Conservation (phyloP, 2,797 vertebrate species). For the Sebastes trivittatus region DNA sequence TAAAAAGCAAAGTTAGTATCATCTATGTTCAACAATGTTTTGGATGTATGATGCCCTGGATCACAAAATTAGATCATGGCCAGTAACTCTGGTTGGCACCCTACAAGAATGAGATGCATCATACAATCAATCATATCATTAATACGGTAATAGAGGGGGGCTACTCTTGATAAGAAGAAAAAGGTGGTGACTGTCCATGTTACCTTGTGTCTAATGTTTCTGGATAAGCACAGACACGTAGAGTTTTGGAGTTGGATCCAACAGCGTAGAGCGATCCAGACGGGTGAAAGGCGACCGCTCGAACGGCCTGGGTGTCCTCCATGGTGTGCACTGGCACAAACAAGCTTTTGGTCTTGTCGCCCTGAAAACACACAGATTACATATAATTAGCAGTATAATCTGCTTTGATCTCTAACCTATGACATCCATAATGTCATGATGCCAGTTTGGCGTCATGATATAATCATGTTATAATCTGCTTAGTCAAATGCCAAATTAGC, state of each 20-base stretch:
- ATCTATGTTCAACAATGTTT: neutral
- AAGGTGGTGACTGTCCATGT: neutral
- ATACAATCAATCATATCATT: neutral
- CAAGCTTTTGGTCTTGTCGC: constrained; percentile 63
- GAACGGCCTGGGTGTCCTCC: constrained; percentile 95
- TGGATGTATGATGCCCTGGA: neutral
- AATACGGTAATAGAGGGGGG: neutral
- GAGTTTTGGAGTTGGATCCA: constrained; percentile 96
- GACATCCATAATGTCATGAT: neutral
- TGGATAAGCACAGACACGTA: constrained; percentile 95
- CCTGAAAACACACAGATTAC: constrained; percentile 47
- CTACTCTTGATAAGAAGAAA: neutral
- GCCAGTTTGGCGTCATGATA: constrained; percentile 1
- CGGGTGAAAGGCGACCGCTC: constrained; percentile 97
- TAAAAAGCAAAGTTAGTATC: neutral
- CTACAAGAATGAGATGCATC: neutral
- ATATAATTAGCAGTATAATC: constrained; percentile 24
- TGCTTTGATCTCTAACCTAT: neutral
- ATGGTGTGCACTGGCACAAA: constrained; percentile 85
- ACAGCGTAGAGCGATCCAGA: constrained; percentile 92
- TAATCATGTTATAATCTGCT: constrained; percentile 39
- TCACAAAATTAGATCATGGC: neutral
- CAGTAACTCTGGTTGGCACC: neutral
- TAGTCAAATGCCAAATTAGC: constrained; percentile 6
- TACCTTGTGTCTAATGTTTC: constrained; percentile 90